Base-by-base conservation (phyloP, 2,797 vertebrate genomes). In the Cuculus canorus region DNA sequence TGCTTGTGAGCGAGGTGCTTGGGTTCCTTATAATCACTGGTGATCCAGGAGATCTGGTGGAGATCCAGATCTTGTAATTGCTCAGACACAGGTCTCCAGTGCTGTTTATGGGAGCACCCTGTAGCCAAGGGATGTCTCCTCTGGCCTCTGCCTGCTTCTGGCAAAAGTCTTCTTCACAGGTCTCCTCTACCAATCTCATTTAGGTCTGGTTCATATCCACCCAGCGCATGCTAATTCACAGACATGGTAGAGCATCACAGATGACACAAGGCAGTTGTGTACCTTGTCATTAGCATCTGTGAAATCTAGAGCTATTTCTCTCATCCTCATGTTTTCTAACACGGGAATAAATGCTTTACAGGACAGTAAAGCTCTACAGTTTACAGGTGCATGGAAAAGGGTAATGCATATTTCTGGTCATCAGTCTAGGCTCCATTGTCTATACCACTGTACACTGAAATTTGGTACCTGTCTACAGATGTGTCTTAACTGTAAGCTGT, bases 271-370 rank as follows among this genome's bases (percentile, higher is more conserved):
- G 71, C 28, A 54, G 21, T 25, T 43, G 8, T 27, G 35, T 71
- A 71, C 22, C 14, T 65, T 69, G 28, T 47, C n/a, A 35, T 86
- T 28, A 41, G 5, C 32, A 52, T n/a, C 64, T 73, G 23, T 79
- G 43, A 32, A 82, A 72, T 53, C 63, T 21, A 85, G 27, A 87
- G 59, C 56, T 80, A n/a, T 39, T 92, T 90, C 47, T 88, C 11
- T 65, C 25, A 61, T 64, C 18, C 50, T 92, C 23, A 5, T 65
- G 47, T 71, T 87, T 82, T 80, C 41, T 66, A 82, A 76, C 71
- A 75, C 60, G 68, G 53, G 86, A 87, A 33, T 21, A 70, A 66
- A 48, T 30, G 32, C 33, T 86, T 78, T 86, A 30, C 28, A n/a
- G 57, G 35, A 39, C 39, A 39, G 39, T 39, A 39, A 39, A 39